Percentiles rank a stretch among this genome's conserved stretches.
phyloP scores from a whole-genome alignment of 2,888 invertebrate species.

The Drosophila limbata region DNA sequence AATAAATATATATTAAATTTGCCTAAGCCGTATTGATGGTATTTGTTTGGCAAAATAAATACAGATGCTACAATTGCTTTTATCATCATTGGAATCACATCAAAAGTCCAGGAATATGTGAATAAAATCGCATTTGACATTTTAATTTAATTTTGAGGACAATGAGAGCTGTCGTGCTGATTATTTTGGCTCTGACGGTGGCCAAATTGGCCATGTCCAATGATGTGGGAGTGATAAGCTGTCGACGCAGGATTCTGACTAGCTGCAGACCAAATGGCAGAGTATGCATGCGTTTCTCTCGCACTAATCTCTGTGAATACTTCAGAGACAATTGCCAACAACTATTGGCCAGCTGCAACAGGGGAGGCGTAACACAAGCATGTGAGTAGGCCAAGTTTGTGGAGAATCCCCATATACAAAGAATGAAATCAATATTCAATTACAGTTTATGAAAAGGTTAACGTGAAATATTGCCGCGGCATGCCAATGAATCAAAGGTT shows the following conservation, averaged over 20 bases:
- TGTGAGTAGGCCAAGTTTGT: conserved; percentile 4
- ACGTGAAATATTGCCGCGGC: conserved; percentile 12
- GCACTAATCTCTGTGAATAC: conserved; percentile 49
- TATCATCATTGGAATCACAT: background rate
- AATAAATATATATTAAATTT: background rate
- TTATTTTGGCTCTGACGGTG: conserved; percentile 11
- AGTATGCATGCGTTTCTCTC: conserved; percentile 31
- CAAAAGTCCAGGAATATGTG: background rate
- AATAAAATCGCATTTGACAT: background rate
- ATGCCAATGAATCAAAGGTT: conserved; percentile 30
- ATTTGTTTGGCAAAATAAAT: conserved; percentile 30
- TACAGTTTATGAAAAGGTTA: conserved; percentile 27
- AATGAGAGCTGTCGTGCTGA: conserved; percentile 39
- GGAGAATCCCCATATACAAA: background rate
- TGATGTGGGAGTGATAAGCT: conserved; percentile 6
- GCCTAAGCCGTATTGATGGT: background rate
- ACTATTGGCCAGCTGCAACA: conserved; percentile 26
- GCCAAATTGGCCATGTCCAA: background rate
- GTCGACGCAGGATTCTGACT: conserved; percentile 9
- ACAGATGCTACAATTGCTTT: conserved; percentile 1
- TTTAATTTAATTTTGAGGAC: background rate
- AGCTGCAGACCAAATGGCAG: conserved; percentile 12
- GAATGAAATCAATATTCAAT: background rate
- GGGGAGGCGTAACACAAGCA: background rate
- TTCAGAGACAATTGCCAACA: conserved; percentile 36